Evolutionary conservation across 2,113 vertebrate genomes (phyloP), one percentile per base, ranked within the genome.

Genomic region (Butorides virescens): DNA sequence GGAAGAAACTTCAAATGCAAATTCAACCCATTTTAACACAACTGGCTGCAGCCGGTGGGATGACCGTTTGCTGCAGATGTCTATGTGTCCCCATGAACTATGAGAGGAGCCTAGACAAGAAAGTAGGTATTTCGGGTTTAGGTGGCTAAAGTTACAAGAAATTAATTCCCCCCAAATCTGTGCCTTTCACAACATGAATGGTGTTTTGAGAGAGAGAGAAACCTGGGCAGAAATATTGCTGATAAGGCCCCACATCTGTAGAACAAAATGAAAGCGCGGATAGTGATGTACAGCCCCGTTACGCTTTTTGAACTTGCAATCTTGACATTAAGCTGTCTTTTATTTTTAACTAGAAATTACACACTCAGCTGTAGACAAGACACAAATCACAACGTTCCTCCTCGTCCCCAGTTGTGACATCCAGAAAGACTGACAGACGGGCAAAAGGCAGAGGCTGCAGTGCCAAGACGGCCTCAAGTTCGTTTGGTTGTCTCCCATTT

Each of bases 1-100:
- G 15, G 44, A 70, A 71, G 44, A 68, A 63, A 75, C 36, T n/a
- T 39, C 20, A 63, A 37, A 87, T 13, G 23, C 32, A 82, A 82
- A 46, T 34, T 58, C 42, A 25, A 19, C 20, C 34, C 23, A n/a
- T 86, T 67, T 76, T 34, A 50, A 62, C 20, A 29, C 23, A 61
- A 47, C 19, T 17, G 30, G 12, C 66, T 18, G 5, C 6, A 49
- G 66, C 20, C 42, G 14, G 20, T 20, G 32, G 53, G 55, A 47
- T 11, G 21, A 37, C 46, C 52, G 23, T 34, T 44, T 36, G 68
- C 68, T 81, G 61, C 36, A 36, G 68, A 52, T 49, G 19, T 27
- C 50, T 29, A 0, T 7, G 6, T 13, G 23, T 42, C 20, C 34
- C 27, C 46, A 26, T 1, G 1, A n/a, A 59, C 46, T 5, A 8